These are phyloP conservation scores for Coelogynopora nodosa DNA, from an alignment of 2,888 invertebrate genomes.

Conservation along the genomic window DNA sequence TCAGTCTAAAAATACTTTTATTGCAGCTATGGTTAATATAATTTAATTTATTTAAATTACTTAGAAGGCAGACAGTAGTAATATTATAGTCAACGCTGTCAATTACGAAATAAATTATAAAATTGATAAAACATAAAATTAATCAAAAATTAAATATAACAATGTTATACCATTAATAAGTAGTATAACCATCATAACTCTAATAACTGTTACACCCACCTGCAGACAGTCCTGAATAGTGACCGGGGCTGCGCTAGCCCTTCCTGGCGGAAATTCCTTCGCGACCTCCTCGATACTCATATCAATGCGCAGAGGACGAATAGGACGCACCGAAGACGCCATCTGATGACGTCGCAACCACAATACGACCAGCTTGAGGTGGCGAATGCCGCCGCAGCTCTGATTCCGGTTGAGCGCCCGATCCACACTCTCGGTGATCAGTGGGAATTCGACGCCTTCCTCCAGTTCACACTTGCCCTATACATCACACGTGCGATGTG, in stretches of 20 bases:
- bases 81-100: too few relatives aligned
- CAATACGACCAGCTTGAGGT: not conserved
- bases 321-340: not conserved
- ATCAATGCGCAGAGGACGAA: not conserved
- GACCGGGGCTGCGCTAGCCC: not conserved
- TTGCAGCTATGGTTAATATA: too few relatives aligned
- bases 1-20: too few relatives aligned
- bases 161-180: too few relatives aligned
- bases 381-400: not conserved
- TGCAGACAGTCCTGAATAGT: not conserved
- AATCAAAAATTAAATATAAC: too few relatives aligned
- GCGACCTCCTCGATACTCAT: not conserved
- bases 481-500: too few relatives aligned
- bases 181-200: too few relatives aligned
- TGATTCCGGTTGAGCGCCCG: constrained; percentile 1
- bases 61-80: too few relatives aligned
- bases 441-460: not conserved
- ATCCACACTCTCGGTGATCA: not conserved
- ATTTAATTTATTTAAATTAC: too few relatives aligned
- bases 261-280: not conserved
- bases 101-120: too few relatives aligned
- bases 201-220: not conserved
- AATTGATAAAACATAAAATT: too few relatives aligned
- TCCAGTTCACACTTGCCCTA: constrained; percentile 8
- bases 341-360: not conserved